These are phyloP conservation scores for Periphyllus acericola DNA, from an alignment of 2,888 invertebrate genomes.

Conservation along the genomic window DNA sequence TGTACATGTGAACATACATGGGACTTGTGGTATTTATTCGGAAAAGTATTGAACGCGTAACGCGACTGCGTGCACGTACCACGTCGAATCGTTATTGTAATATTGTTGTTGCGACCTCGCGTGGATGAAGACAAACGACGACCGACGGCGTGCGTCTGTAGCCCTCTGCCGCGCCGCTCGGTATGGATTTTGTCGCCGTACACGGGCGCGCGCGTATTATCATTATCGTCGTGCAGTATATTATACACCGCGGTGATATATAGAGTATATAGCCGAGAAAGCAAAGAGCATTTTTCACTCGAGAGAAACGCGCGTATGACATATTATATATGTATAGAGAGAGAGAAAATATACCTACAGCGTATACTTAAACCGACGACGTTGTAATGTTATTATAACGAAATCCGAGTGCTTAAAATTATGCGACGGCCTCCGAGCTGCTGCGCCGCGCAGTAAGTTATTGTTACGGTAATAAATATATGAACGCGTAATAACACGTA, in stretches of 20 bases:
- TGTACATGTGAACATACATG: neutral
- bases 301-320: neutral
- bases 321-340: too few species aligned
- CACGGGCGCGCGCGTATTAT: neutral
- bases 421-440: neutral
- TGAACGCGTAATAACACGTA: too few species aligned
- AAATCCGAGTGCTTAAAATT: neutral
- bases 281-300: neutral
- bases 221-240: too few species aligned
- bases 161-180: neutral
- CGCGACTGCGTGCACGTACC: neutral
- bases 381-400: neutral
- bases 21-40: neutral
- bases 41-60: neutral
- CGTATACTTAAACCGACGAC: neutral
- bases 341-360: neutral
- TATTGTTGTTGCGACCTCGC: neutral
- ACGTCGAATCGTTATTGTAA: neutral
- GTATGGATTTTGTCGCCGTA: neutral
- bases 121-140: neutral
- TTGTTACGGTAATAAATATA: neutral
- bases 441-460: neutral
- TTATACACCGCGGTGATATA: too few species aligned
- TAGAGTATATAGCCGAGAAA: neutral
- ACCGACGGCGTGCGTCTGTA: too few species aligned